Base-by-base conservation (phyloP, 2,797 vertebrate genomes). In the Fistularia commersonii region DNA sequence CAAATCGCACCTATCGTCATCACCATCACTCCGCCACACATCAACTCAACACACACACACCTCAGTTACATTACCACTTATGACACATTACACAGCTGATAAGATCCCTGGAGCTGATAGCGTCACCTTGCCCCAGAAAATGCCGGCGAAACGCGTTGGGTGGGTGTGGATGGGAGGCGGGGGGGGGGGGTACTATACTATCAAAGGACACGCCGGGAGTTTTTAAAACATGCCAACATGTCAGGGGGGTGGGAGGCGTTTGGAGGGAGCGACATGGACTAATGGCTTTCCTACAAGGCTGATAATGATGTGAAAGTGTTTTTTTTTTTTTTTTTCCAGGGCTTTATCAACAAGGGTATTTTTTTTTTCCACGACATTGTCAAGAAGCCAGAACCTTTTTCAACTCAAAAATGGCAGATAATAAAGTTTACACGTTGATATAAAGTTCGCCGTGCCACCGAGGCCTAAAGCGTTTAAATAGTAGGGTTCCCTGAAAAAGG, bases 11-110 rank as follows among this genome's bases (percentile, higher is more conserved):
- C 55, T 72, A 77, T 86, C 81, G 13, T 51, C 54, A 59, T 74
- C 60, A 35, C 66, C 64, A 75, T 77, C 69, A 55, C 57, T 38
- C 61, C 66, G 44, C 41, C 45, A 38, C 31, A 53, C 52, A 40
- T 50, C 23, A 54, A 23, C 14, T 41, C 57, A 15, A 66, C 59
- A 70, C 11, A 61, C 62, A 65, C 57, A 71, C 57, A 67, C 67
- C 74, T 74, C 76, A 61, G 75, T 64, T 78, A 76, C 77, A 84
- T 87, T 77, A 82, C 62, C 72, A 79, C 85, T 89, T 83, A 82
- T 86, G 79, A 89, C 77, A 88, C 78, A 76, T 82, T 81, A 75
- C 76, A 83, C 57, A 54, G 69, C 58, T 77, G 88, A 89, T 88
- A 83, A 89, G 81, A 90, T 91, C 71, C 62, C 33, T 11, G 0